phyloP scores from a whole-genome alignment of 1,140 invertebrate species.

The Drosophila parvula region DNA sequence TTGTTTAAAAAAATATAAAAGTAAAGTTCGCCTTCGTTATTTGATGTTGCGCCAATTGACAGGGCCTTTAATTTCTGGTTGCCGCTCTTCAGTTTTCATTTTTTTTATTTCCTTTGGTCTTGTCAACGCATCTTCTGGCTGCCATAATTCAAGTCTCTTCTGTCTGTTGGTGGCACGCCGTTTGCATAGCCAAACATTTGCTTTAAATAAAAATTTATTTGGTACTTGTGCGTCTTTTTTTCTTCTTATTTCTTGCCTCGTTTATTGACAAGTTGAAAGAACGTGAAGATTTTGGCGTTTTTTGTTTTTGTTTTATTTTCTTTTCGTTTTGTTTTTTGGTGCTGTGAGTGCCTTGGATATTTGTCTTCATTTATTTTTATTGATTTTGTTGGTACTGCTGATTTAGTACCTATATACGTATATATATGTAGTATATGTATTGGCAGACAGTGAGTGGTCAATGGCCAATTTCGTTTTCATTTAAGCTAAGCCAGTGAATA shows the following conservation, averaged over 20 bases:
- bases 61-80: slow-evolving; percentile 68
- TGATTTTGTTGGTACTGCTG: slow-evolving; percentile 64
- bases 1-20: slow-evolving; percentile 18
- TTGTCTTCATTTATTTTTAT: slow-evolving; percentile 80
- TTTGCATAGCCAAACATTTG: slow-evolving; percentile 82
- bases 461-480: slow-evolving; percentile 78
- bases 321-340: slow-evolving; percentile 8
- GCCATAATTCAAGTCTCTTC: slow-evolving; percentile 75
- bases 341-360: slow-evolving; percentile 48
- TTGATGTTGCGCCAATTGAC: slow-evolving; percentile 68
- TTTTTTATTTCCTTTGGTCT: slow-evolving; percentile 49
- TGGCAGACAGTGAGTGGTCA: slow-evolving; percentile 50
- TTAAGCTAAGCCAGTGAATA: slow-evolving; percentile 75
- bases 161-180: slow-evolving; percentile 61
- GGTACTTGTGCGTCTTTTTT: slow-evolving; percentile 52
- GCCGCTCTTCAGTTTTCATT: slow-evolving; percentile 28
- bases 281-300: slow-evolving; percentile 57
- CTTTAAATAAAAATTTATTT: slow-evolving; percentile 76
- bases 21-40: slow-evolving; percentile 38
- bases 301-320: slow-evolving; percentile 16
- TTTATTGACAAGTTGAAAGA: slow-evolving; percentile 68
- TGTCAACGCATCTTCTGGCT: slow-evolving; percentile 77
- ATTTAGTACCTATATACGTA: slow-evolving; percentile 49
- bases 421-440: neutral
- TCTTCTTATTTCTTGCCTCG: slow-evolving; percentile 33